Conservation (phyloP, 2,888 invertebrate species). For the Phymatocera aterrima region DNA sequence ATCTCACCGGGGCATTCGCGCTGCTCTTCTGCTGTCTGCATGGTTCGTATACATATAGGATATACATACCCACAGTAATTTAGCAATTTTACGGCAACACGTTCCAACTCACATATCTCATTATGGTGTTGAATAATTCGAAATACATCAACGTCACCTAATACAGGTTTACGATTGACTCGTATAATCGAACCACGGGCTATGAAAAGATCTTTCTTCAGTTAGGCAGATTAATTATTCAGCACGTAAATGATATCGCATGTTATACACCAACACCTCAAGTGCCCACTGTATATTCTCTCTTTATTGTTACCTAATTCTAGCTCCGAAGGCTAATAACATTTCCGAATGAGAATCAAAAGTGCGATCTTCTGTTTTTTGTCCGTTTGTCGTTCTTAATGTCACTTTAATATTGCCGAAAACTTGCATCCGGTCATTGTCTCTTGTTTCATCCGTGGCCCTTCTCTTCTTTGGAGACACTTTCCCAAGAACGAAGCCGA, state of each 20-base stretch:
- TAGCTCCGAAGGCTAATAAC: background rate
- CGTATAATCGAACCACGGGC: background rate
- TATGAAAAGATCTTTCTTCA: background rate
- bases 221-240: background rate
- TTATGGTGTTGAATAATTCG: no score
- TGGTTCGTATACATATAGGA: conserved; percentile 21
- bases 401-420: conserved; percentile 28
- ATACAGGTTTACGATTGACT: no score
- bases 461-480: background rate
- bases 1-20: conserved; percentile 27
- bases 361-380: background rate
- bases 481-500: background rate
- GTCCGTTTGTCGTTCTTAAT: background rate
- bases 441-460: background rate
- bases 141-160: background rate
- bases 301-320: background rate
- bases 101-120: no score
- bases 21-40: conserved; percentile 38
- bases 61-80: background rate
- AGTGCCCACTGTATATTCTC: background rate
- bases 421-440: conserved; percentile 33
- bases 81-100: no score
- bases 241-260: background rate
- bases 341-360: background rate
- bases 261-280: background rate